phyloP scores from a whole-genome alignment of 2,888 invertebrate species.

The Dorcus parallelipipedus region DNA sequence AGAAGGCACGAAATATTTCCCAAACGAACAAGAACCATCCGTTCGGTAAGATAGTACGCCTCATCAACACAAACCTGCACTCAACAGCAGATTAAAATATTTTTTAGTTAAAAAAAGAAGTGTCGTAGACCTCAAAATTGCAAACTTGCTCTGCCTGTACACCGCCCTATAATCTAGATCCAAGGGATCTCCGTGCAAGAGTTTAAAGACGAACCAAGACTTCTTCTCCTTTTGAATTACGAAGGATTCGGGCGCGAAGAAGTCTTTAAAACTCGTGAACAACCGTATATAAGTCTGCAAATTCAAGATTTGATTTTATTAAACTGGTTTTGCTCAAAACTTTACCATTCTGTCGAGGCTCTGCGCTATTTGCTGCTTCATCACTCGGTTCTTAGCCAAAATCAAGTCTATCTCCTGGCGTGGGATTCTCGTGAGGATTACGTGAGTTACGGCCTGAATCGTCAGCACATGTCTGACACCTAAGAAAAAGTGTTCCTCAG shows the following conservation, averaged over 20 bases:
- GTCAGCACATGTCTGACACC: slow-evolving; percentile 6
- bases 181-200: slow-evolving; percentile 1
- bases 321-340: too few species aligned
- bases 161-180: slow-evolving; percentile 9
- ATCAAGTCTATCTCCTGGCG: slow-evolving; percentile 2
- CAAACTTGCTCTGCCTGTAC: slow-evolving; percentile 1
- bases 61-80: slow-evolving; percentile 8
- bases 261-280: slow-evolving; percentile 4
- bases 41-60: slow-evolving; percentile 8
- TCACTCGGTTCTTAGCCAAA: neutral
- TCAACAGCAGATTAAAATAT: neutral
- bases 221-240: neutral
- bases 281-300: slow-evolving; percentile 5
- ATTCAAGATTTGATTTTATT: neutral
- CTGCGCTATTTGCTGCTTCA: too few species aligned
- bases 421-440: slow-evolving; percentile 2
- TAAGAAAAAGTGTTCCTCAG: neutral
- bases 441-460: slow-evolving; percentile 6
- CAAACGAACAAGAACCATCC: slow-evolving; percentile 13
- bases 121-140: slow-evolving; percentile 5
- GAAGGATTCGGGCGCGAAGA: neutral
- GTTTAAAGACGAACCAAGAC: slow-evolving; percentile 10
- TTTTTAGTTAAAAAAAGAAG: neutral
- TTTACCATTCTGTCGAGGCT: neutral
- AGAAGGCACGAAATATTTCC: slow-evolving; percentile 12